Base-by-base conservation (phyloP, 2,113 vertebrate genomes). In the Piprites chloris region DNA sequence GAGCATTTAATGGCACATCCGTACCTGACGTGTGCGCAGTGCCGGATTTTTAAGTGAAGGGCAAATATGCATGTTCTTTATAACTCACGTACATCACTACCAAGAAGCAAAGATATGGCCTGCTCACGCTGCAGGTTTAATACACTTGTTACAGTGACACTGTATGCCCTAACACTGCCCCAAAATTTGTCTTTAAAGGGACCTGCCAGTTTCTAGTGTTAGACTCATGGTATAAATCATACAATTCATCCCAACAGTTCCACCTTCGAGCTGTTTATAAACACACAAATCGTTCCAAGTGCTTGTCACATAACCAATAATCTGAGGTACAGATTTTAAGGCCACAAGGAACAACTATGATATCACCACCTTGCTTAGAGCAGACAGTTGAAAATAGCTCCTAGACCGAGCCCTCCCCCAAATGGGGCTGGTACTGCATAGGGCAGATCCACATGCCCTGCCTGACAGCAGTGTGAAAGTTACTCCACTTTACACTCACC, bases 21-120 rank as follows among this genome's bases (percentile, higher is more conserved):
- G 0, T 11, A 37, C 41, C 30, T 6, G 0, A 14, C 3, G 30
- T 3, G 16, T 4, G 23, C 5, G 1, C 76, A 44, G 23, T 76
- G 58, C 52, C 7, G 2, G 53, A 37, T 26, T 65, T 17, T 41
- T 0, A 26, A n/a, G 27, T 5, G 52, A 44, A 35, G 66, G n/a
- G 42, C 28, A 71, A 77, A 66, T 3, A 3, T 13, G 46, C 53
- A 26, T 26, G 26, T 2, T 65, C n/a, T 11, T 44, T 37, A 1
- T 2, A 4, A 22, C 39, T 26, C 11, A 53, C 1, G 17, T 7
- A 21, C 12, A 61, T 2, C 47, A 42, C 30, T 27, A n/a, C 32
- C 53, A 46, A 62, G 44, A n/a, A 27, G 46, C 33, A 32, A 42
- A n/a, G 10, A 14, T 8, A 22, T 0, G 10, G 21, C 22, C 56